Base-by-base conservation (phyloP, 2,888 invertebrate species). In the Nomada ruficornis region DNA sequence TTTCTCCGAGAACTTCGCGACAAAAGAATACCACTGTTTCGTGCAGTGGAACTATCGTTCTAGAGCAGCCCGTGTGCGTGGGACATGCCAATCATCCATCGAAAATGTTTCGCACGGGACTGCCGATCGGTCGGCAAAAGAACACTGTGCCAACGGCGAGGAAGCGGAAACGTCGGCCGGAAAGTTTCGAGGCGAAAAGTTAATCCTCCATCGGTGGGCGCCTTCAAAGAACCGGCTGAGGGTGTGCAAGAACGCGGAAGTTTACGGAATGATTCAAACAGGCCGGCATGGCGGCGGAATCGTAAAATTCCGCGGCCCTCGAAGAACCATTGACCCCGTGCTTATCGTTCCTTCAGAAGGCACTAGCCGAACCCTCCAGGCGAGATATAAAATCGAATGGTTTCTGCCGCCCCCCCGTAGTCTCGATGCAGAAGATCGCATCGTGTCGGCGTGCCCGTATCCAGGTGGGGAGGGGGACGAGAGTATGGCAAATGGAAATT, bases 331-430 rank as follows among this genome's bases (percentile, higher is more conserved):
- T 76, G 83, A 83, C 83, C 83, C 69, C 68, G 83, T 76, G 83
- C 83, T 84, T 84, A 84, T 84, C 83, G 83, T 82, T 84, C 70
- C 79, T 60, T 75, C 64, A 54, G 68, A 50, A 76, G 77, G 71
- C 57, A n/a, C 69, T 20, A 4, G 55, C 26, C 13, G 60, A 74
- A 26, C 82, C 82, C 82, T 82, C 68, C 74, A 55, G 77, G 82
- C 83, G 79, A 79, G 84, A 80, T 84, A 84, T 84, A 84, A 84
- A 84, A 84, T 84, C 84, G 83, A 84, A 84, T 84, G 83, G 77
- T 74, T 75, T 64, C 83, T 71, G 65, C 63, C 71, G 72, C 74
- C 59, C 65, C 60, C 23, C 23, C 23, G 23, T 67, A 59, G 74
- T 76, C 68, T 63, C 63, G 82, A 76, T 82, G 76, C 82, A 71